Percentiles rank a stretch among this genome's conserved stretches.
Evolutionary conservation across 2,888 invertebrate species (phyloP).

Genomic region (Zeuzera pyrina): DNA sequence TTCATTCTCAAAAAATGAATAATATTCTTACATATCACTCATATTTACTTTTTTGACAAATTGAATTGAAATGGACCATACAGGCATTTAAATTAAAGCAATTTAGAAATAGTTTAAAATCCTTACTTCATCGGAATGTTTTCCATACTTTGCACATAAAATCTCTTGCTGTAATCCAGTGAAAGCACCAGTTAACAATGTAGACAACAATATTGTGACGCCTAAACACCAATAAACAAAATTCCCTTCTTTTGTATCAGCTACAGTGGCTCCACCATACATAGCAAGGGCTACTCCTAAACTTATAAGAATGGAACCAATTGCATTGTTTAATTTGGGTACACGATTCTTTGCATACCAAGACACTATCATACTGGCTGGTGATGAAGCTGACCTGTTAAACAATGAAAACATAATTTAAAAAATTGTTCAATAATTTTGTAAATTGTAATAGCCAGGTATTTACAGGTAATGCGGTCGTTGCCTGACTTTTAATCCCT

Average conservation of each 20-base stretch:
- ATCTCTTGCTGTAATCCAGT: constrained; percentile 59
- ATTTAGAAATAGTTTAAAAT: neutral
- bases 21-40: too few species aligned
- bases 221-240: constrained; percentile 55
- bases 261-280: constrained; percentile 49
- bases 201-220: constrained; percentile 41
- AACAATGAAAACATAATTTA: constrained; percentile 4
- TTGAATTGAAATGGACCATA: too few species aligned
- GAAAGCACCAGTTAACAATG: constrained; percentile 51
- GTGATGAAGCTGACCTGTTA: constrained; percentile 58
- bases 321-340: constrained; percentile 40
- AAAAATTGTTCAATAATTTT: too few species aligned
- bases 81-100: constrained; percentile 1
- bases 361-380: constrained; percentile 58
- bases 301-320: constrained; percentile 53
- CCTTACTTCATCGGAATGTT: constrained; percentile 55
- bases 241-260: constrained; percentile 38
- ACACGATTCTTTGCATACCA: constrained; percentile 43
- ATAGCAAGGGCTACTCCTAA: constrained; percentile 51
- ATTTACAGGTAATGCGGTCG: too few species aligned
- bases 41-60: too few species aligned
- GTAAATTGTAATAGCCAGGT: too few species aligned
- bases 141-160: constrained; percentile 56
- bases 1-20: too few species aligned
- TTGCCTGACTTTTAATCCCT: too few species aligned